phyloP scores from a whole-genome alignment of 2,113 vertebrate genomes.

The Ardeotis arabs region DNA sequence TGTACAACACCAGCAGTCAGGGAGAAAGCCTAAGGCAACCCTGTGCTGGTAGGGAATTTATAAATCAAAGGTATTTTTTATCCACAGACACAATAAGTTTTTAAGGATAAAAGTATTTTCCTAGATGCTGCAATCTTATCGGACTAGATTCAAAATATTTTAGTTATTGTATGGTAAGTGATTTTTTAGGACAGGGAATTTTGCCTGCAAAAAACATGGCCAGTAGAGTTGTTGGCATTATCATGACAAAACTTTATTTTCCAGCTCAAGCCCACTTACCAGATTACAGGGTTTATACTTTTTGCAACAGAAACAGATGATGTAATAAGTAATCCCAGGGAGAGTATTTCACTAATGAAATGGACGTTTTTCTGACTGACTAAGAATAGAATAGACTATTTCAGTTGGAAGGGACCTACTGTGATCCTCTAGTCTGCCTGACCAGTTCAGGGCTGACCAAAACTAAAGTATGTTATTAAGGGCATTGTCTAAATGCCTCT shows the following conservation, averaged over 20 bases:
- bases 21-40: background rate
- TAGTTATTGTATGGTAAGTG: background rate
- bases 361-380: background rate
- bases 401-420: background rate
- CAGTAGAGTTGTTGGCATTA: background rate
- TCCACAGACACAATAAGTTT: background rate
- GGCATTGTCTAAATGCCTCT: background rate
- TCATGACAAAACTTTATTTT: background rate
- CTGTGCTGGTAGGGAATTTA: background rate
- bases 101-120: background rate
- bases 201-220: background rate
- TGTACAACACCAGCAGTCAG: background rate
- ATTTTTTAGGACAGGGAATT: background rate
- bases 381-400: background rate
- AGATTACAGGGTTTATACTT: background rate
- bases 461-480: background rate
- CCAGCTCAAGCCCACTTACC: background rate
- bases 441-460: background rate
- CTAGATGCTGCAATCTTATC: background rate
- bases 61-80: background rate
- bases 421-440: background rate
- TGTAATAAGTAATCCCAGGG: background rate
- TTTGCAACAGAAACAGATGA: background rate
- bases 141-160: background rate
- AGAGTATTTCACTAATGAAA: background rate